phyloP scores from a whole-genome alignment of 2,888 invertebrate genomes.

The Tinea pellionella region DNA sequence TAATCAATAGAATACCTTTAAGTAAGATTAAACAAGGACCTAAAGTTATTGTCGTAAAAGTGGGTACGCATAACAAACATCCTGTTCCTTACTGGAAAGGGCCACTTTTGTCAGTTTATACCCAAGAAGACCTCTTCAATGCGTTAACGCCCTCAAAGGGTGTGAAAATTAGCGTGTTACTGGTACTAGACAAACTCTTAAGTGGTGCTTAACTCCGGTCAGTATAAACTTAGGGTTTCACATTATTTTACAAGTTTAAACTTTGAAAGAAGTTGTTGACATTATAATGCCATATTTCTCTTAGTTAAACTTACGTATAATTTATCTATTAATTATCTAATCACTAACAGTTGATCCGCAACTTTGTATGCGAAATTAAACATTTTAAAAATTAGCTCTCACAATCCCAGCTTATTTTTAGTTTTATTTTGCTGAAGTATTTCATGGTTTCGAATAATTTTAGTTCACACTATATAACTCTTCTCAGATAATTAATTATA shows the following conservation, averaged over 20 bases:
- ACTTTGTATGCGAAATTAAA: too few species aligned
- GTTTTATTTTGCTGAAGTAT: too few species aligned
- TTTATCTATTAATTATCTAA: too few species aligned
- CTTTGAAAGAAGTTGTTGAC: not conserved
- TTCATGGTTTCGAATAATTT: too few species aligned
- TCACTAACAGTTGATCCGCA: too few species aligned
- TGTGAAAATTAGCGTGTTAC: constrained; percentile 37
- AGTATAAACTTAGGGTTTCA: not conserved
- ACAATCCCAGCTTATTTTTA: too few species aligned
- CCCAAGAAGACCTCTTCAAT: constrained; percentile 7
- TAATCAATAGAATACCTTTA: not conserved
- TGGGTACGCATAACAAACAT: not conserved
- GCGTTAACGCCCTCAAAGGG: constrained; percentile 21
- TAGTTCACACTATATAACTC: too few species aligned
- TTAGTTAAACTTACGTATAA: too few species aligned
- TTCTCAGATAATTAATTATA: too few species aligned
- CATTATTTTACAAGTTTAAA: not conserved
- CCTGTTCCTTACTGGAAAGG: not conserved
- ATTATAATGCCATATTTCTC: too few species aligned
- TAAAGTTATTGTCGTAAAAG: not conserved
- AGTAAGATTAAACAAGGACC: not conserved
- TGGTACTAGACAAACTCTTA: constrained; percentile 29
- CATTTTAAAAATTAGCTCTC: too few species aligned
- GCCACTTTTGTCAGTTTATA: not conserved
- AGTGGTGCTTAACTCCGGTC: not conserved